These are phyloP conservation scores for Clusia tigrina DNA, from an alignment of 2,888 invertebrate species.

Conservation along the genomic window DNA sequence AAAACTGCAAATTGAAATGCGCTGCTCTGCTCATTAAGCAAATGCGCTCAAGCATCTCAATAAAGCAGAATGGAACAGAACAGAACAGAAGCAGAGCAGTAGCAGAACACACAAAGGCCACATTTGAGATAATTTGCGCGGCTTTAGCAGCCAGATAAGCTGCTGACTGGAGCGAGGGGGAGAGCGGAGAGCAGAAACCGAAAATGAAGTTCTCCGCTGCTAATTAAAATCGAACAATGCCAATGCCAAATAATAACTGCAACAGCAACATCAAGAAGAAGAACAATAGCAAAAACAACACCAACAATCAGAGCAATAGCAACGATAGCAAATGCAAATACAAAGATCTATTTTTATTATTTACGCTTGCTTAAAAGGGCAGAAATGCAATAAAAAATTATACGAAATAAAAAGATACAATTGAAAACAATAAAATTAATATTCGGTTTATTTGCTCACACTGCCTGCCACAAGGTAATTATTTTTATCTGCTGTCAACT, in stretches of 20 bases:
- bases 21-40: no score
- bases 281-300: neutral
- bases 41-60: no score
- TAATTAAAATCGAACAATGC: neutral
- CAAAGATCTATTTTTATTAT: neutral
- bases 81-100: no score
- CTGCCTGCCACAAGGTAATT: neutral
- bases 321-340: neutral
- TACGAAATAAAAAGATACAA: no score
- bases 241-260: no score
- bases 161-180: no score
- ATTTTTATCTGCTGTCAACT: neutral
- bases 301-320: neutral
- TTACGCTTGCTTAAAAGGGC: neutral
- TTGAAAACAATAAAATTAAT: no score
- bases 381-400: neutral
- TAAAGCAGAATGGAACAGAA: no score
- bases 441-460: no score
- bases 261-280: no score
- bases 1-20: no score
- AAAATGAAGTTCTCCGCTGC: neutral
- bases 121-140: neutral
- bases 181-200: neutral
- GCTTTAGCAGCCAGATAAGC: neutral
- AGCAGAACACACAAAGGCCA: no score